Evolutionary conservation across 2,888 invertebrate species (phyloP).

Genomic region (Latrodectus elegans): DNA sequence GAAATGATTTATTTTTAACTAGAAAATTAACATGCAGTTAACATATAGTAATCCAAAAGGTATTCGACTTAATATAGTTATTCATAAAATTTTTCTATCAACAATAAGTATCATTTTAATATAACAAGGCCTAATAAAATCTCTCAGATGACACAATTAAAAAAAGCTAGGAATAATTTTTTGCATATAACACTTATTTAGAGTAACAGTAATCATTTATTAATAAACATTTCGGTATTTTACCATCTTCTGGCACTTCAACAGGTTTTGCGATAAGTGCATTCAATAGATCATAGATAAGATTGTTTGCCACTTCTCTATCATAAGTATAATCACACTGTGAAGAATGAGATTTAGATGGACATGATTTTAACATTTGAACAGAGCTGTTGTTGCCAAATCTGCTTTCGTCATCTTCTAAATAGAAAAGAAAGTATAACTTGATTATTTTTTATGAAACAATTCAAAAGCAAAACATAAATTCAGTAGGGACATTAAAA

Average conservation of each 20-base stretch:
- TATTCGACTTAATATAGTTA: too few relatives aligned
- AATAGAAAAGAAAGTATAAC: constrained; percentile 71
- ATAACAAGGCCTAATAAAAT: too few relatives aligned
- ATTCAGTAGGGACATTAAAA: not conserved
- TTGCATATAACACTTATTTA: too few relatives aligned
- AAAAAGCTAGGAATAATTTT: too few relatives aligned
- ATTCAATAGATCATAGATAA: constrained; percentile 81
- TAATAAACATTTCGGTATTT: not conserved
- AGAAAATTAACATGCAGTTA: too few relatives aligned
- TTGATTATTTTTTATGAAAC: too few relatives aligned
- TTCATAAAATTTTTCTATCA: too few relatives aligned
- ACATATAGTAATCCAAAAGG: too few relatives aligned
- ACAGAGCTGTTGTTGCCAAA: constrained; percentile 78
- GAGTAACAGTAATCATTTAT: too few relatives aligned
- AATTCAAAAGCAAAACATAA: not conserved
- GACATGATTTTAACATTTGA: constrained; percentile 78
- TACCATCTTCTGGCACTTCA: constrained; percentile 63
- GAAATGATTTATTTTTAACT: too few relatives aligned
- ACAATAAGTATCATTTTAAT: too few relatives aligned
- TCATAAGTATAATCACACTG: constrained; percentile 72
- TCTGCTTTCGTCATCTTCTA: constrained; percentile 80
- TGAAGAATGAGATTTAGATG: constrained; percentile 72
- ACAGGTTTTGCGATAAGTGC: constrained; percentile 77
- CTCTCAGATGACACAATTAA: too few relatives aligned
- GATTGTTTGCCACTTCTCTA: constrained; percentile 72